Conservation (phyloP, 1,140 invertebrate genomes). For the Euwallacea fornicatus region DNA sequence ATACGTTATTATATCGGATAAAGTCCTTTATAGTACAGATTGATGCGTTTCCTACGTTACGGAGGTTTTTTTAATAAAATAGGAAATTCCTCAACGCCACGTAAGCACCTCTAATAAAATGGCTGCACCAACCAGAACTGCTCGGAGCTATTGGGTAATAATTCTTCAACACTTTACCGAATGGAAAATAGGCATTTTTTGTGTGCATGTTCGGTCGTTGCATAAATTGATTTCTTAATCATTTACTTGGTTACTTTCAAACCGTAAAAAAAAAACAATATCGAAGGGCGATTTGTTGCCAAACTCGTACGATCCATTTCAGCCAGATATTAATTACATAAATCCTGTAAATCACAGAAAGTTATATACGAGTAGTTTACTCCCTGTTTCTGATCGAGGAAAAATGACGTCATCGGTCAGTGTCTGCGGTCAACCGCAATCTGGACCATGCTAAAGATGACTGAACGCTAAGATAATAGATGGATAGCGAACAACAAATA, state of each 20-base stretch:
- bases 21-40: conserved; percentile 23
- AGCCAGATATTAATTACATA: conserved; percentile 10
- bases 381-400: conserved; percentile 20
- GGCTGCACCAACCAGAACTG: conserved; percentile 3
- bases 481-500: conserved; percentile 14
- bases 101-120: conserved; percentile 24
- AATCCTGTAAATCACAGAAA: conserved; percentile 9
- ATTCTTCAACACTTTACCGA: conserved; percentile 1
- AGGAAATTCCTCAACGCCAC: conserved; percentile 22
- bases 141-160: conserved; percentile 8
- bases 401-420: conserved; percentile 32
- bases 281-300: neutral
- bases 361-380: conserved; percentile 4
- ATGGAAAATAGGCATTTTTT: conserved; percentile 1
- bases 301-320: neutral
- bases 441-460: conserved; percentile 16
- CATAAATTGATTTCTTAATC: neutral
- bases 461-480: conserved; percentile 21
- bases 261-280: too few species aligned
- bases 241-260: too few species aligned
- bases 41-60: conserved; percentile 28
- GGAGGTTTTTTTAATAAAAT: conserved; percentile 22
- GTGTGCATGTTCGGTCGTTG: neutral
- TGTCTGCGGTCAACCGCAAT: conserved; percentile 23
- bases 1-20: conserved; percentile 29